Evolutionary conservation across 2,113 vertebrate species (phyloP), one percentile per base, ranked within the genome.

Genomic region (Alligator sinensis): DNA sequence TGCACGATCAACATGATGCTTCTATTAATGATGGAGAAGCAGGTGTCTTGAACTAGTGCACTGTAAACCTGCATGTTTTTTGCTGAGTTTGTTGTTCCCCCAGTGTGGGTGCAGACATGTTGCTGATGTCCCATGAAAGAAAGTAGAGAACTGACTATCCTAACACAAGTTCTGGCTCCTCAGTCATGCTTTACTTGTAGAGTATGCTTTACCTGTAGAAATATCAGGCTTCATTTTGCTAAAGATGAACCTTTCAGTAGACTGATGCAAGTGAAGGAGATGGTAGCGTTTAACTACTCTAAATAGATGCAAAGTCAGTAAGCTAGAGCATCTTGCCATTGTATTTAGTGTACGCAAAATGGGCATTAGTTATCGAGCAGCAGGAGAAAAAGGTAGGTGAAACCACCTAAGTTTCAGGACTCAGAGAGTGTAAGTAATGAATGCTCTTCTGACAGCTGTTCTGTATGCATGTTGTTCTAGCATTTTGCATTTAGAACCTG

Each of bases 311-410:
- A 3, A 2, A 1, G 68, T 76, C 59, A 74, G 86, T 88, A 91
- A 91, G 77, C 91, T 91, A 94, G 93, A 94, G 66, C n/a, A 74
- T 68, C 88, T 64, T 77, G 77, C 86, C 96, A 92, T 86, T 70
- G 34, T 78, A 57, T 74, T 47, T 15, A 4, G 2, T 8, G 70
- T 85, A 90, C 66, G 4, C 47, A 47, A 47, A 47, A 9, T 84
- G 76, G 47, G 77, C 64, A 62, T 0, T 76, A 62, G 59, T 25
- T 38, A 82, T 27, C 27, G 47, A 78, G 38, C n/a, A 17, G 21
- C 74, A 74, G 68, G 80, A 28, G 77, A 83, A 34, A 66, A 84
- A 82, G 84, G 90, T 30, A 47, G 60, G 76, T 55, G 68, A 15
- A n/a, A 58, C 75, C 68, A 0, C 84, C 72, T 64, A 58, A 58